Base-by-base conservation (phyloP, 2,113 vertebrate species). In the Tenebrosternarchus preto region DNA sequence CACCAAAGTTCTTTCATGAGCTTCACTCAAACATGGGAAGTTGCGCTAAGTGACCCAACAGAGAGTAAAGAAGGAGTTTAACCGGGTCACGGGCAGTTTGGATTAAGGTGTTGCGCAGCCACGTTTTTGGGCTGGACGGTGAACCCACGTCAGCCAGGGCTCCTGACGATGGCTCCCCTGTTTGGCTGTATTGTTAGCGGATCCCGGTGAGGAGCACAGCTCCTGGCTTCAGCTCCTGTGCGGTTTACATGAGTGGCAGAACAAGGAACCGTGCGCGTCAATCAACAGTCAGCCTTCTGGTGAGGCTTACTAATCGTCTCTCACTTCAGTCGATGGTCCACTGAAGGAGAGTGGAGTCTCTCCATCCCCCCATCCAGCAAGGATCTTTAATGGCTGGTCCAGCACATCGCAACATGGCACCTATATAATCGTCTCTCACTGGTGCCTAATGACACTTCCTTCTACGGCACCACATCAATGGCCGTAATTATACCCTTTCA, bases 401-500 rank as follows among this genome's bases (percentile, higher is more conserved):
- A 82, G 46, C 77, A 80, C 80, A 76, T 80, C 56, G 55, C 80
- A 74, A 82, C 61, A 70, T 68, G 74, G 66, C 76, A 77, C 75
- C 78, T 80, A 83, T 77, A 80, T 86, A 88, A 88, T 86, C 85
- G 86, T 80, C 71, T 73, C 73, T 82, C 70, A 84, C 81, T 83
- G 82, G 83, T 75, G 73, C 60, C 76, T 87, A 84, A 87, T 87
- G 81, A 80, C 82, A 85, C 84, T 83, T 82, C 83, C 80, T 80
- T 69, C 63, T 86, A 46, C 77, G 79, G 80, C 80, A 75, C 82
- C 77, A 81, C 16, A 80, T 83, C 77, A 83, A 85, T 85, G 82
- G 57, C 83, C 63, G 66, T 88, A 88, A 88, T 88, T 86, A 80
- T 70, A 88, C 71, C 84, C 82, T 85, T 86, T 87, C 81, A 85